A percentile compares a stretch with the other conserved stretches of the same genome.
These are phyloP conservation scores for Tricholauxania praeusta DNA, from an alignment of 2,888 invertebrate species.

Conservation along the genomic window DNA sequence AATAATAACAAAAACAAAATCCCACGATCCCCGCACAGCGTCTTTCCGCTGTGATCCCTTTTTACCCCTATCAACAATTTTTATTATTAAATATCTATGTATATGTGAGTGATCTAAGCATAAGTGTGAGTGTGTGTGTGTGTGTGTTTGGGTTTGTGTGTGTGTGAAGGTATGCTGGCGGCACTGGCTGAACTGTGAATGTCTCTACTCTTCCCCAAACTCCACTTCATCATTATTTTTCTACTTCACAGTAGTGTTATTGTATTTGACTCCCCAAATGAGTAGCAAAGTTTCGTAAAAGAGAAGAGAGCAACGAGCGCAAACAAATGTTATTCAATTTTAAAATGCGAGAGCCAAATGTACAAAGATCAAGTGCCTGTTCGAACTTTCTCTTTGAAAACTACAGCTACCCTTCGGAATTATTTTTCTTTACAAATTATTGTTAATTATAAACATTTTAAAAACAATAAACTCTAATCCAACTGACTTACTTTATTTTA, in stretches of 20 bases:
- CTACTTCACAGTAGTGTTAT: background rate
- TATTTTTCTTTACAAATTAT: too few relatives aligned
- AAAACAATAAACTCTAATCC: too few relatives aligned
- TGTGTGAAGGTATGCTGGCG: conserved; percentile 8
- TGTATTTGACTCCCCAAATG: too few relatives aligned
- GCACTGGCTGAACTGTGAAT: background rate
- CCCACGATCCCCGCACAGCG: conserved; percentile 7
- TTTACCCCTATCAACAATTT: background rate
- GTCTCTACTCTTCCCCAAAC: background rate
- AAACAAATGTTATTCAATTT: too few relatives aligned
- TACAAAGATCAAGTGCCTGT: too few relatives aligned
- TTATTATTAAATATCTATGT: background rate
- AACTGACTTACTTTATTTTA: too few relatives aligned
- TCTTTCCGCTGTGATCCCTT: conserved; percentile 4
- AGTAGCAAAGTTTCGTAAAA: too few relatives aligned
- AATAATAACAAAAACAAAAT: conserved; percentile 17
- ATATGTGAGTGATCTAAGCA: background rate
- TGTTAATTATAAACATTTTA: too few relatives aligned
- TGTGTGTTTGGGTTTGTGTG: background rate
- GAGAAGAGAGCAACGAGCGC: too few relatives aligned
- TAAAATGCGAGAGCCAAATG: too few relatives aligned
- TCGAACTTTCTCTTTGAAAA: too few relatives aligned
- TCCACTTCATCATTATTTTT: background rate
- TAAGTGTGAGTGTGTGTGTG: background rate
- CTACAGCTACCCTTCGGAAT: too few relatives aligned